Conservation (phyloP, 2,797 vertebrate species). For the Heliangelus exortis region DNA sequence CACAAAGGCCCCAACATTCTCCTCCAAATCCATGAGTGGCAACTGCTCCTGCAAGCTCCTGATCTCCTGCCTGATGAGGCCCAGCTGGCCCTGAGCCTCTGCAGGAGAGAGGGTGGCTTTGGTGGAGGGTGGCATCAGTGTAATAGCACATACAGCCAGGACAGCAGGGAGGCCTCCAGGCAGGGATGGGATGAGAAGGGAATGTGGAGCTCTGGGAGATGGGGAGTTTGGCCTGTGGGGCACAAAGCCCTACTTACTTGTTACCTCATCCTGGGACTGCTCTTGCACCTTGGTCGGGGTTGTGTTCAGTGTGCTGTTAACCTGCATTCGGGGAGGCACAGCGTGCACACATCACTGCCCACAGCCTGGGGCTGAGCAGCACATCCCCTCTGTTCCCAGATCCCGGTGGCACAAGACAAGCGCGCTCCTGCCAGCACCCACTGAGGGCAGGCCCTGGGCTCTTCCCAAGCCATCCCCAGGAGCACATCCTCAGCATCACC, state of each 20-base stretch:
- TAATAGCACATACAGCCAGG: neutral
- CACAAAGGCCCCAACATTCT: neutral
- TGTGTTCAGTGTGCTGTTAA: constrained; percentile 51
- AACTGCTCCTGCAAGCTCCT: neutral
- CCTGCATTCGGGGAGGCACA: constrained; percentile 52
- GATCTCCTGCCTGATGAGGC: constrained; percentile 61
- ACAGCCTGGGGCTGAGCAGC: neutral
- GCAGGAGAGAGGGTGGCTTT: neutral
- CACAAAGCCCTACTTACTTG: constrained; percentile 74
- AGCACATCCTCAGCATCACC: neutral
- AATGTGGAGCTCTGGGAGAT: neutral
- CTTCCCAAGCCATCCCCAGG: neutral
- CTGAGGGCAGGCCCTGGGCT: fast-evolving
- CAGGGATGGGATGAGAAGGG: neutral
- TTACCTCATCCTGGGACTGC: constrained; percentile 67
- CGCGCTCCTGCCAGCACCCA: neutral
- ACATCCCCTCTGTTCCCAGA: neutral
- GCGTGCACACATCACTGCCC: neutral
- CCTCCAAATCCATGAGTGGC: neutral
- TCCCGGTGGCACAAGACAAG: neutral
- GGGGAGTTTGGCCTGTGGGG: fast-evolving
- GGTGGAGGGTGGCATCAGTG: neutral
- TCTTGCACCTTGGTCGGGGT: constrained; percentile 74
- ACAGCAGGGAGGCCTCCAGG: neutral
- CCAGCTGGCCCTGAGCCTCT: constrained; percentile 75